Evolutionary conservation across 1,140 invertebrate species (phyloP).

Genomic region (Diorhabda elongata): DNA sequence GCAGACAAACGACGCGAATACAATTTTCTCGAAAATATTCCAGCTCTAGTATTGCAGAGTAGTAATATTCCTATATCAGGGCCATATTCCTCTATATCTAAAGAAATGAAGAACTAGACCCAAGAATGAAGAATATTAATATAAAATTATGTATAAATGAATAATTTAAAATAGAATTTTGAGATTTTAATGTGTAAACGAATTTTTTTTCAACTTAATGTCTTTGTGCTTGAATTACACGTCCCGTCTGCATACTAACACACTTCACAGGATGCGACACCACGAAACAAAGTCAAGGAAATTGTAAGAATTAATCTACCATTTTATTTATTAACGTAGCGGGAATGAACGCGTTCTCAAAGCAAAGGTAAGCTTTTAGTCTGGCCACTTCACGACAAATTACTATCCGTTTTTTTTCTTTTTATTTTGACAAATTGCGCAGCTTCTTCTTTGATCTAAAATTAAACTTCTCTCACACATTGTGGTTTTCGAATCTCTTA

Average conservation of each 20-base stretch:
- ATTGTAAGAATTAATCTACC: slow-evolving; percentile 2
- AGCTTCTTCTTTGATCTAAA: background rate
- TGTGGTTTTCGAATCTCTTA: slow-evolving; percentile 1
- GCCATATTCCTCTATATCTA: too few relatives aligned
- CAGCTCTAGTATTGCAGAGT: too few relatives aligned
- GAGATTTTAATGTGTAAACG: too few relatives aligned
- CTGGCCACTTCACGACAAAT: slow-evolving; percentile 1
- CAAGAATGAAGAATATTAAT: too few relatives aligned
- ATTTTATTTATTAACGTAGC: background rate
- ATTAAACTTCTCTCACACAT: background rate
- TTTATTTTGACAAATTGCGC: background rate
- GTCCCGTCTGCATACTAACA: background rate
- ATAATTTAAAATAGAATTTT: too few relatives aligned
- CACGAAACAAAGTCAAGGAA: background rate
- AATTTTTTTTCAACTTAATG: background rate
- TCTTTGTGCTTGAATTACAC: background rate
- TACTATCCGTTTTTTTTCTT: background rate
- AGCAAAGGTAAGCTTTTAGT: background rate
- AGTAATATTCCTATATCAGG: too few relatives aligned
- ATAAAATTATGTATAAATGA: too few relatives aligned
- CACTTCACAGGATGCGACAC: slow-evolving; percentile 1
- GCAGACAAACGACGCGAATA: too few relatives aligned
- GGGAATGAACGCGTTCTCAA: background rate
- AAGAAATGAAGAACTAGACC: too few relatives aligned
- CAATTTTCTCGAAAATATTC: too few relatives aligned